Conservation (phyloP, 2,113 vertebrate species). For the Agelaius phoeniceus region DNA sequence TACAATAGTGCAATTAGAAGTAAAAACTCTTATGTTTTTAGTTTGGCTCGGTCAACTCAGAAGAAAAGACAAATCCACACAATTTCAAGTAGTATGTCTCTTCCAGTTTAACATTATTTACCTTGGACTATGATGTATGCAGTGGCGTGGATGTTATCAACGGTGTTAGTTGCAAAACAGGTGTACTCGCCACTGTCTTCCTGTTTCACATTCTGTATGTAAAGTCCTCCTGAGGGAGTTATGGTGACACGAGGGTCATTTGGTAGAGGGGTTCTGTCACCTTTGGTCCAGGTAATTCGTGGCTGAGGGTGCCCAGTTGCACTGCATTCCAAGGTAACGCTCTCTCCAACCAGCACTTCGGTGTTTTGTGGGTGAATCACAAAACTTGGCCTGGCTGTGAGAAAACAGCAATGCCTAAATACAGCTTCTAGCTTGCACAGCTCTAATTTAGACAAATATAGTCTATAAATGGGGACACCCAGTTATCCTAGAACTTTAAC, state of each 20-base stretch:
- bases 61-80: background rate
- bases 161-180: slow-evolving; percentile 91
- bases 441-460: background rate
- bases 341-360: slow-evolving; percentile 94
- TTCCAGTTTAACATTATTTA: slow-evolving; percentile 35
- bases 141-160: slow-evolving; percentile 89
- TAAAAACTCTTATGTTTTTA: background rate
- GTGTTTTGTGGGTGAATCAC: slow-evolving; percentile 99
- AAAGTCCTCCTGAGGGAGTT: slow-evolving; percentile 93
- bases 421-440: background rate
- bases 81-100: background rate
- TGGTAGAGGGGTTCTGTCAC: slow-evolving; percentile 87
- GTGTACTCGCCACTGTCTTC: slow-evolving; percentile 91
- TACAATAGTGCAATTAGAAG: background rate
- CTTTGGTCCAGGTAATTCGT: slow-evolving; percentile 89
- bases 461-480: background rate
- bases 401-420: background rate
- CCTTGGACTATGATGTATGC: slow-evolving; percentile 96
- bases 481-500: background rate
- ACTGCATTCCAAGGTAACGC: slow-evolving; percentile 95
- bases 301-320: slow-evolving; percentile 93
- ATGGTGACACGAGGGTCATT: slow-evolving; percentile 87
- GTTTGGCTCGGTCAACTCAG: background rate
- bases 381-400: slow-evolving; percentile 90
- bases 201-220: slow-evolving; percentile 88